Evolutionary conservation across 1,140 invertebrate species (phyloP).

Genomic region (Pseudobourletiella spinata): DNA sequence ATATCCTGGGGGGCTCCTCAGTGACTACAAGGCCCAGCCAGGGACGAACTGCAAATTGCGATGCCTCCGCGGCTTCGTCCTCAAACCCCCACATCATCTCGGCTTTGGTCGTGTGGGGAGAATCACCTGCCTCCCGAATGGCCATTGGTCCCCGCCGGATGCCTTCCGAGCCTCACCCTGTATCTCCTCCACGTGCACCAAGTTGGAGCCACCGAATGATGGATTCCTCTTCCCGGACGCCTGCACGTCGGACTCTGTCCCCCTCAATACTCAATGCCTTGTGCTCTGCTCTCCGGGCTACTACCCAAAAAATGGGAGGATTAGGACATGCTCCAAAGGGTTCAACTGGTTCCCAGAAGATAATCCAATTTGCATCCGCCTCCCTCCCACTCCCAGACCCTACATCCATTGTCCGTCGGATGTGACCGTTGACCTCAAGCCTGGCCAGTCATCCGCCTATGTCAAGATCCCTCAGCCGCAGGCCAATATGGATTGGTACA

Average conservation of each 20-base stretch:
- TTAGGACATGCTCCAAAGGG: constrained; percentile 33
- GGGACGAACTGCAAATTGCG: constrained; percentile 27
- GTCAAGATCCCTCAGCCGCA: constrained; percentile 54
- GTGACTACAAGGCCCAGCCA: constrained; percentile 4
- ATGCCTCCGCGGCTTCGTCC: constrained; percentile 25
- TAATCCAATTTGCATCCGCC: constrained; percentile 29
- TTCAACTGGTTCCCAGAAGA: constrained; percentile 34
- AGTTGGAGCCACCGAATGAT: constrained; percentile 30
- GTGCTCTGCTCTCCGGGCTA: constrained; percentile 33
- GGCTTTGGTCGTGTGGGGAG: not conserved
- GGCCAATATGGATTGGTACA: constrained; percentile 57
- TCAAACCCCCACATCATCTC: constrained; percentile 1
- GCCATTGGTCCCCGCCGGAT: constrained; percentile 19
- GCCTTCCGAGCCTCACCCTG: constrained; percentile 15
- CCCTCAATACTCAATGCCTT: constrained; percentile 35
- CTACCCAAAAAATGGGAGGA: constrained; percentile 35
- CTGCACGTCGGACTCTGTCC: constrained; percentile 29
- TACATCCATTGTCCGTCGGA: constrained; percentile 56
- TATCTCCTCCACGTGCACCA: constrained; percentile 26
- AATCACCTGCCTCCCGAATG: constrained; percentile 21
- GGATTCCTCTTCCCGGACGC: constrained; percentile 34
- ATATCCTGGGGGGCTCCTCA: constrained; percentile 46
- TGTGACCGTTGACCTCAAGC: constrained; percentile 45
- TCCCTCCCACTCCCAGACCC: constrained; percentile 41
- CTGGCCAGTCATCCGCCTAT: constrained; percentile 45